Conservation (phyloP, 1,140 invertebrate genomes). For the Macrocentrus cingulum region DNA sequence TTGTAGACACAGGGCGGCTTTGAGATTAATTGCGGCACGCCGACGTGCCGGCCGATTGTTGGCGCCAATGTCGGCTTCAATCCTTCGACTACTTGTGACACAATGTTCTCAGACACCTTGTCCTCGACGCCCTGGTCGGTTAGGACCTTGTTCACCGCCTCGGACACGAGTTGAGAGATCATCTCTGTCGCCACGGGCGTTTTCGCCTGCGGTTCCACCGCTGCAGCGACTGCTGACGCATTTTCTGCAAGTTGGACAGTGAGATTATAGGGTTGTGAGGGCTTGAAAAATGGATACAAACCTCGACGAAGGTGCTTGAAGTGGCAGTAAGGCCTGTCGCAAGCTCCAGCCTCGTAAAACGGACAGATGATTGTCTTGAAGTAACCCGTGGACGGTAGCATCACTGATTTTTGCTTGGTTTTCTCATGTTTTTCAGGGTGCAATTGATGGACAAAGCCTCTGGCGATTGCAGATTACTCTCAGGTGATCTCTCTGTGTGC, state of each 20-base stretch:
- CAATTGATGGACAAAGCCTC: too few relatives aligned
- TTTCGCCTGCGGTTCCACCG: too few relatives aligned
- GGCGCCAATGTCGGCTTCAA: slow-evolving; percentile 47
- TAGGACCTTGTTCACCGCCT: slow-evolving; percentile 59
- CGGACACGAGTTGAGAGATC: slow-evolving; percentile 51
- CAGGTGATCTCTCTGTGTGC: too few relatives aligned
- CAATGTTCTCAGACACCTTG: slow-evolving; percentile 52
- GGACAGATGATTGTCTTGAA: slow-evolving; percentile 83
- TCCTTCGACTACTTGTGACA: slow-evolving; percentile 53
- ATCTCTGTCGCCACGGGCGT: too few relatives aligned
- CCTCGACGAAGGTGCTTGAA: slow-evolving; percentile 79
- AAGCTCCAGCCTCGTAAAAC: slow-evolving; percentile 76
- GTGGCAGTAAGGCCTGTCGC: slow-evolving; percentile 86
- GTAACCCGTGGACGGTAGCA: slow-evolving; percentile 85
- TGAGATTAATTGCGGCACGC: slow-evolving; percentile 30
- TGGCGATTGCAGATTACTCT: too few relatives aligned
- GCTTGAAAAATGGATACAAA: slow-evolving; percentile 36
- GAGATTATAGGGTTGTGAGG: neutral
- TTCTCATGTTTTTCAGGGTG: neutral
- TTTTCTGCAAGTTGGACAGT: slow-evolving; percentile 31
- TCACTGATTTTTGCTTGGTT: slow-evolving; percentile 56
- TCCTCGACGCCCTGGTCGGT: slow-evolving; percentile 48
- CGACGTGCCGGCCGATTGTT: slow-evolving; percentile 31
- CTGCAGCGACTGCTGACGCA: slow-evolving; percentile 27
- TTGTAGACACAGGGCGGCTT: slow-evolving; percentile 58